Base-by-base conservation (phyloP, 2,888 invertebrate genomes). In the Drosophila peninsularis region DNA sequence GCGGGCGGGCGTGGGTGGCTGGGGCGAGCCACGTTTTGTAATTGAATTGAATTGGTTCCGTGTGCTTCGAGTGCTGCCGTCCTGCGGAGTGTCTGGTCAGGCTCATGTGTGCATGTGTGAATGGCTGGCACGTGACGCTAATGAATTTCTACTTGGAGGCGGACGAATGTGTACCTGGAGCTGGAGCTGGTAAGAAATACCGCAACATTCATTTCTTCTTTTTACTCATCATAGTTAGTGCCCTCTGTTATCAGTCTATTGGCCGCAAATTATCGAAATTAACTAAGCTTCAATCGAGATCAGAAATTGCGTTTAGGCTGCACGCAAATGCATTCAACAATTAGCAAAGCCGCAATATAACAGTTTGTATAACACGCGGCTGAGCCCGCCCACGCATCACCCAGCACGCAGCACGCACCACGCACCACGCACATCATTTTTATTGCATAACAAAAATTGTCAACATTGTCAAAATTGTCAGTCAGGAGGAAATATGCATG, bases 41-140 rank as follows among this genome's bases (percentile, higher is more conserved):
- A 87, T 83, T 87, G 72, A 83, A 82, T 85, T 76, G 80, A 82
- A 82, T 83, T 88, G 88, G 79, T 88, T 83, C 82, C 79, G 85
- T 75, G 88, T 71, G 71, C 62, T 80, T 71, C 62, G 63, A 70
- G 72, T 66, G 71, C 66, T 63, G 50, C 34, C 57, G 49, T 34
- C 42, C 27, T 21, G 61, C 56, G 39, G 39, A 60, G 44, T 42
- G 52, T 21, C 27, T 36, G 37, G 55, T 37, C 52, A 36, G 36
- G n/a, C n/a, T n/a, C 36, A 36, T 30, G 47, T 24, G 63, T 41
- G 24, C 65, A 78, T 72, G 65, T 78, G 75, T 57, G 70, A 78
- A 78, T 63, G 52, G 52, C 41, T 13, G 61, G 60, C 71, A 71
- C 77, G 74, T 80, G 68, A 69, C 57, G 71, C 65, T 69, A 78